Conservation (phyloP, 2,113 vertebrate genomes). For the Trogon surrucura region DNA sequence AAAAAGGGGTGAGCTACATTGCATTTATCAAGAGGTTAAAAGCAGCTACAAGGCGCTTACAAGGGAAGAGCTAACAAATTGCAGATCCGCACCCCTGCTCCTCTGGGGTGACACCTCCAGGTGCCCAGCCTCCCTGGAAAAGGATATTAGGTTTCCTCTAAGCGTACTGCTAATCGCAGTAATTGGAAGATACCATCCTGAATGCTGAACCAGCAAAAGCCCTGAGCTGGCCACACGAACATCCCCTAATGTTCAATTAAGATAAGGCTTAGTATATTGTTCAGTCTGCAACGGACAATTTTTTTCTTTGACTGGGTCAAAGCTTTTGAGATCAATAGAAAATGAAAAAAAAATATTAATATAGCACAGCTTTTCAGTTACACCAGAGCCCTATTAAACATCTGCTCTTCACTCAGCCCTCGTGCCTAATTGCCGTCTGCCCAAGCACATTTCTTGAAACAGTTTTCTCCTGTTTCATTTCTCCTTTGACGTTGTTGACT, state of each 20-base stretch:
- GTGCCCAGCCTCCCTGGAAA: background rate
- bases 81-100: background rate
- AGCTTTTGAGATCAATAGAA: constrained; percentile 42
- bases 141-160: background rate
- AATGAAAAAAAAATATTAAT: background rate
- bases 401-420: background rate
- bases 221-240: background rate
- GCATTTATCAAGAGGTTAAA: constrained; percentile 13
- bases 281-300: background rate
- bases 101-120: background rate
- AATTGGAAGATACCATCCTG: constrained; percentile 35
- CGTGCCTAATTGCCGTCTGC: background rate
- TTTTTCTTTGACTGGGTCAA: background rate
- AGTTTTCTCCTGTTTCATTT: background rate
- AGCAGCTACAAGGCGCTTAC: background rate
- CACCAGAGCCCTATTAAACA: background rate
- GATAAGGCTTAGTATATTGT: constrained; percentile 43
- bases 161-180: constrained; percentile 12
- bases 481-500: background rate
- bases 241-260: constrained; percentile 59
- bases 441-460: constrained; percentile 12
- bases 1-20: background rate
- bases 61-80: background rate
- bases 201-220: constrained; percentile 59
- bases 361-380: background rate